These are phyloP conservation scores for Toxotes lorentzi DNA, from an alignment of 2,797 vertebrate genomes.

Conservation along the genomic window DNA sequence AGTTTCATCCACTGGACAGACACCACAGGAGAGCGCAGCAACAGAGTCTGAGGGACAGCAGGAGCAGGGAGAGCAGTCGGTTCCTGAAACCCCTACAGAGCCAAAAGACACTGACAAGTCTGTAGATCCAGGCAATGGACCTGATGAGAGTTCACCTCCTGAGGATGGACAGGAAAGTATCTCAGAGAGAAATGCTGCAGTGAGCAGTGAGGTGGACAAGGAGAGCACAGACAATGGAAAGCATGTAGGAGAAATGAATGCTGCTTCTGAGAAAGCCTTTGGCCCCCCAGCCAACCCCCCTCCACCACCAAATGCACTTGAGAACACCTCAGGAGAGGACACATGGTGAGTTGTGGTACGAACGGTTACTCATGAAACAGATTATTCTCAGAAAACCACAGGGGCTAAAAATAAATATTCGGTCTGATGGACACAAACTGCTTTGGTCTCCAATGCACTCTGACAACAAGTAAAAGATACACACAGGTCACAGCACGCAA, in stretches of 20 bases:
- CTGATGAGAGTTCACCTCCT: neutral
- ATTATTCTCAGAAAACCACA: neutral
- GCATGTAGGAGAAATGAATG: conserved; percentile 6
- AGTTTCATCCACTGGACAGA: neutral
- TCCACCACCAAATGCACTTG: conserved; percentile 72
- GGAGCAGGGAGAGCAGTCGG: conserved; percentile 15
- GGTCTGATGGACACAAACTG: no score
- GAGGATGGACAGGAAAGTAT: conserved; percentile 8
- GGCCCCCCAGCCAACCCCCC: conserved; percentile 84
- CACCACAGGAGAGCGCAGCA: neutral
- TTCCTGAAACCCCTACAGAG: neutral
- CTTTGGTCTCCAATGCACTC: no score
- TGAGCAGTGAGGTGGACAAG: neutral
- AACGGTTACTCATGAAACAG: neutral
- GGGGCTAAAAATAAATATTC: no score
- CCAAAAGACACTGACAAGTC: neutral
- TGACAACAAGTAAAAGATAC: no score
- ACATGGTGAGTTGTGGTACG: conserved; percentile 64
- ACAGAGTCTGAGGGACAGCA: conserved; percentile 9
- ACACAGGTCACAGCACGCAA: neutral
- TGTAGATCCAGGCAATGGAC: neutral
- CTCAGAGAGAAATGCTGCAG: conserved; percentile 7
- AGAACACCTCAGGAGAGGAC: conserved; percentile 44
- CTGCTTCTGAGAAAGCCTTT: conserved; percentile 38
- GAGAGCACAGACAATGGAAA: conserved; percentile 13